Evolutionary conservation across 2,797 vertebrate species (phyloP), one percentile per base, ranked within the genome.

Genomic region (Todus mexicanus): DNA sequence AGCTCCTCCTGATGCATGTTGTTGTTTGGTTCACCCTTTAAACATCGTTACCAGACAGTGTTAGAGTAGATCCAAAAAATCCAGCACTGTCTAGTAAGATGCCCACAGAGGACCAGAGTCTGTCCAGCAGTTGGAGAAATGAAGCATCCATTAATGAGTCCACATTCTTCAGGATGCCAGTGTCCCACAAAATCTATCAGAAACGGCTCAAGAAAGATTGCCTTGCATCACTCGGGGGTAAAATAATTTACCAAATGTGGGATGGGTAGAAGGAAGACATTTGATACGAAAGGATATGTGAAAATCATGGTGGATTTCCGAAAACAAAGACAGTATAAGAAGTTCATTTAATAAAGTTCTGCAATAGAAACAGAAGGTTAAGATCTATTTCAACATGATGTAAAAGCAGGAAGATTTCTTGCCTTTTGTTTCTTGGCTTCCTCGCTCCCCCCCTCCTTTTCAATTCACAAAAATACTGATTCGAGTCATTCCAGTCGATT

Each of bases 1-100:
- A 40, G 57, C 40, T 89, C 84, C 68, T 91, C 89, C 92, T 42
- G 90, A 22, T 19, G 87, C 63, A 2, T 47, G 96, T 4, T 87
- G 95, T 6, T 15, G 92, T 96, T 79, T 93, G 97, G 98, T 96
- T 97, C 98, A 84, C 98, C 98, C 99, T 98, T 98, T 98, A 98
- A 99, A 99, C 99, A 99, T 99, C 99, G 99, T 99, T 99, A 99
- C 99, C 99, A 99, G 99, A 99, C 99, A 99, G 99, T 99, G 99
- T 99, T 99, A 99, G 99, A 99, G 98, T 97, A 97, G 96, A 98
- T 93, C 97, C 87, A 98, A 94, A 98, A 98, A 99, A 98, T 99
- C 99, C 99, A 99, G 98, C 99, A 99, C 99, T 99, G 99, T 98
- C 98, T 96, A 98, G 99, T 99, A 99, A 99, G 99, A 99, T 99